A percentile compares a stretch with the other conserved stretches of the same genome.
These are phyloP conservation scores for Magallana gigas DNA, from an alignment of 1,140 invertebrate genomes.

Conservation along the genomic window DNA sequence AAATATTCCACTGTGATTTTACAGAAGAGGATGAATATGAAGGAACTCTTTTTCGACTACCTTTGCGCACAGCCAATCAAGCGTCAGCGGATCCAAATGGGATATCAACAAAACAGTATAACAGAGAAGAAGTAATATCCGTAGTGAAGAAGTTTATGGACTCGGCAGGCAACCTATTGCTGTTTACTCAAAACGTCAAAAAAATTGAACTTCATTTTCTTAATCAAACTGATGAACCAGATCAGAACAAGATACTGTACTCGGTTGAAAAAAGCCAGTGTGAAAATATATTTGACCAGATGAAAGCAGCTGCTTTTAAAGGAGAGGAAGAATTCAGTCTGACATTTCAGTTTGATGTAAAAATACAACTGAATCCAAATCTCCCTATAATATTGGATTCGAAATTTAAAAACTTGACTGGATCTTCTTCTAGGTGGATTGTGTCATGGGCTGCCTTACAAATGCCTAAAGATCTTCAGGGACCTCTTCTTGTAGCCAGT, in stretches of 20 bases:
- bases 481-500: neutral
- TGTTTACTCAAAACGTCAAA: conserved; percentile 75
- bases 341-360: too few species aligned
- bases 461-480: neutral
- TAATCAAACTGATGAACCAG: neutral
- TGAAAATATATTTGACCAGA: neutral
- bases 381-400: too few species aligned
- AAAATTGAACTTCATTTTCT: conserved; percentile 68
- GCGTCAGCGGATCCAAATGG: neutral
- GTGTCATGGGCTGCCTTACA: conserved; percentile 1
- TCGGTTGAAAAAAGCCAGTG: neutral
- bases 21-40: conserved; percentile 28
- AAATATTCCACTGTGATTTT: conserved; percentile 68
- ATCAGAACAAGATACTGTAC: neutral
- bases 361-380: too few species aligned
- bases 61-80: neutral
- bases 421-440: neutral
- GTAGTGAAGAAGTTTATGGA: conserved; percentile 53
- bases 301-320: too few species aligned
- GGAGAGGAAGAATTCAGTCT: too few species aligned
- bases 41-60: conserved; percentile 45
- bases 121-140: neutral
- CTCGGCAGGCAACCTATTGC: conserved; percentile 67
- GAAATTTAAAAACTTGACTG: neutral
- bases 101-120: neutral